These are phyloP conservation scores for Paramuricea clavata DNA, from an alignment of 92 coral and sea anemone species.

Conservation along the genomic window DNA sequence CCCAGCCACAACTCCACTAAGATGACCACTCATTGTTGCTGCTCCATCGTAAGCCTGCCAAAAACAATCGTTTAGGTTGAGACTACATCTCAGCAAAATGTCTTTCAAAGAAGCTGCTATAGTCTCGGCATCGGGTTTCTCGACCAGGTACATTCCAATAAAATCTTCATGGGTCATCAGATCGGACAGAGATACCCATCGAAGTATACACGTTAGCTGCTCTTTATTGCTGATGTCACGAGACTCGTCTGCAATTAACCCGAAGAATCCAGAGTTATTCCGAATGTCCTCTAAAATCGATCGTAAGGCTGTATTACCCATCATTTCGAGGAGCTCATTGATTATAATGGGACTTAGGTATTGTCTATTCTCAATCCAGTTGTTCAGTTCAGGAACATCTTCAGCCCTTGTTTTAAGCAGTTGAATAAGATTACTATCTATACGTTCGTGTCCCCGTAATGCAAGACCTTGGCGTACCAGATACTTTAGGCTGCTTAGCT, in stretches of 20 bases:
- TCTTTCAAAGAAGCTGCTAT: slow-evolving; percentile 35
- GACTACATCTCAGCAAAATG: slow-evolving; percentile 44
- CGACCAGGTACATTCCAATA: slow-evolving; percentile 45
- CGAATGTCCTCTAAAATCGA: slow-evolving; percentile 14
- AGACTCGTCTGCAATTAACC: slow-evolving; percentile 44
- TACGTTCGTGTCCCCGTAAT: slow-evolving; percentile 5
- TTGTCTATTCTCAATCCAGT: neutral
- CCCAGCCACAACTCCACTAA: slow-evolving; percentile 33
- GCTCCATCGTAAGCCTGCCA: slow-evolving; percentile 59
- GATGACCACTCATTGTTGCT: slow-evolving; percentile 47
- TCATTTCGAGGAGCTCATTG: slow-evolving; percentile 28
- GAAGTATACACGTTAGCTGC: slow-evolving; percentile 32
- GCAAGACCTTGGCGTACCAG: slow-evolving; percentile 38
- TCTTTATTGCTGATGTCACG: slow-evolving; percentile 47
- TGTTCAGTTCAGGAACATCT: neutral
- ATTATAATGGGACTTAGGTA: neutral
- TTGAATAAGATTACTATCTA: neutral
- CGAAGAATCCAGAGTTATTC: slow-evolving; percentile 10
- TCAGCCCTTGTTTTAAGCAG: neutral
- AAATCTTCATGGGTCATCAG: slow-evolving; percentile 49
- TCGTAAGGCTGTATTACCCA: slow-evolving; percentile 23
- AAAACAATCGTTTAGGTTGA: slow-evolving; percentile 19
- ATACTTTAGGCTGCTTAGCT: slow-evolving; percentile 27
- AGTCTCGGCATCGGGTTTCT: slow-evolving; percentile 51
- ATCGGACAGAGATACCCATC: slow-evolving; percentile 41